Evolutionary conservation across 2,113 vertebrate genomes (phyloP).

Genomic region (Arizona elegans): DNA sequence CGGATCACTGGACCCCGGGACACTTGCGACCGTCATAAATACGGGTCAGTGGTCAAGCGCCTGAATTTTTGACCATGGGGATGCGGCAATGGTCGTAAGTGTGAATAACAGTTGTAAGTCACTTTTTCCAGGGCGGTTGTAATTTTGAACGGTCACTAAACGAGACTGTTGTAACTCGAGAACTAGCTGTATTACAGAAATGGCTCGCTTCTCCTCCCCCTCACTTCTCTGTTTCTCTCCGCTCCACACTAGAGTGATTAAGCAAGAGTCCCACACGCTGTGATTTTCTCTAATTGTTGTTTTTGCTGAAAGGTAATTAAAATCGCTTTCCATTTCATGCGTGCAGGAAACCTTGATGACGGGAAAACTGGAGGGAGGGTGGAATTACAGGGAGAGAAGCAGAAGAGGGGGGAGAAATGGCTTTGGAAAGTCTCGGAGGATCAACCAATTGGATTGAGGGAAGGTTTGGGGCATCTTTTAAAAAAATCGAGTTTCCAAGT

Average conservation of each 20-base stretch:
- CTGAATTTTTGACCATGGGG: too few relatives aligned
- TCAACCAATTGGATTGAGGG: rapidly evolving
- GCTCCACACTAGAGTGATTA: neutral
- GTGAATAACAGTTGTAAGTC: too few relatives aligned
- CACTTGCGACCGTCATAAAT: too few relatives aligned
- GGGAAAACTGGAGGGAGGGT: constrained; percentile 26
- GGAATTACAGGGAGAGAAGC: constrained; percentile 23
- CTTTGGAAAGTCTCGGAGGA: neutral
- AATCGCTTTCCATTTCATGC: constrained; percentile 74
- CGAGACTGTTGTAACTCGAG: too few relatives aligned
- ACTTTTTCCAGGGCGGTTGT: too few relatives aligned
- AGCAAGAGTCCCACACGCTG: constrained; percentile 50
- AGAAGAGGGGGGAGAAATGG: neutral
- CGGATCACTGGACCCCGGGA: too few relatives aligned
- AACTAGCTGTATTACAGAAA: neutral
- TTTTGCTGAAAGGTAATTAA: constrained; percentile 85
- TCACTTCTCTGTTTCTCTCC: neutral
- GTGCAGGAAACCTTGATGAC: constrained; percentile 65
- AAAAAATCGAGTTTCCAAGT: neutral
- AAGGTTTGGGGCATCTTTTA: neutral
- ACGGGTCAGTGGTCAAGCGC: too few relatives aligned
- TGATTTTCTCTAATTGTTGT: constrained; percentile 84
- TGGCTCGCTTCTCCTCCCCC: neutral
- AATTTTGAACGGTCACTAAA: too few relatives aligned
- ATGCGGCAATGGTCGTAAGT: too few relatives aligned